Conservation (phyloP, 2,888 invertebrate species). For the Tridacna gigas region DNA sequence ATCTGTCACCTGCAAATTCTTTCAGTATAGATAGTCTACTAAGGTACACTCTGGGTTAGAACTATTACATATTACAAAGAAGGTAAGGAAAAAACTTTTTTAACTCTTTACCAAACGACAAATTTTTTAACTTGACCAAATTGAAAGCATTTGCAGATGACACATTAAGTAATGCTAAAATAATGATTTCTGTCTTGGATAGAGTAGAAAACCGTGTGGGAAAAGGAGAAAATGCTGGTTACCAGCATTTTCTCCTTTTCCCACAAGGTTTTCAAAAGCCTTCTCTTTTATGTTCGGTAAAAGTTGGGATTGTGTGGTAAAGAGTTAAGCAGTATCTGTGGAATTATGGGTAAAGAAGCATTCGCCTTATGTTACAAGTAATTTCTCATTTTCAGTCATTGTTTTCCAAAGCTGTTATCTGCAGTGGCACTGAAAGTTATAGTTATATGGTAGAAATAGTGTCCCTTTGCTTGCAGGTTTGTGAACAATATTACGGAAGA, state of each 20-base stretch:
- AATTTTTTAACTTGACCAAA: background rate
- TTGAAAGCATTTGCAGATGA: background rate
- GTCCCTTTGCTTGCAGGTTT: slow-evolving; percentile 5
- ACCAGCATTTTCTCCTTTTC: background rate
- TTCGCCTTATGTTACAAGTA: background rate
- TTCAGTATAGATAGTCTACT: too few relatives aligned
- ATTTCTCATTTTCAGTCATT: background rate
- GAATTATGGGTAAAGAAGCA: background rate
- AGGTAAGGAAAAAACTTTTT: too few relatives aligned
- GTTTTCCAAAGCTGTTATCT: background rate
- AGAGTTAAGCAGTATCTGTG: background rate
- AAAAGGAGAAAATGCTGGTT: too few relatives aligned
- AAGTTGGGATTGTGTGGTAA: background rate
- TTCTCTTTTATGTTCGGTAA: background rate
- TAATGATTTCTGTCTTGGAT: too few relatives aligned
- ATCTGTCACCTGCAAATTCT: too few relatives aligned
- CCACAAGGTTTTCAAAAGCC: background rate
- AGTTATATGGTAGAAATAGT: background rate
- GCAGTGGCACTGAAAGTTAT: background rate
- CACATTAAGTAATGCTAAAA: background rate
- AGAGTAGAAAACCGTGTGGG: too few relatives aligned
- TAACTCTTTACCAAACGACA: too few relatives aligned
- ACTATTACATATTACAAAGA: too few relatives aligned
- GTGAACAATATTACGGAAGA: slow-evolving; percentile 22
- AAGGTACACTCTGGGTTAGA: too few relatives aligned